These are phyloP conservation scores for Synergus umbraculus DNA, from an alignment of 2,888 invertebrate genomes.

Conservation along the genomic window DNA sequence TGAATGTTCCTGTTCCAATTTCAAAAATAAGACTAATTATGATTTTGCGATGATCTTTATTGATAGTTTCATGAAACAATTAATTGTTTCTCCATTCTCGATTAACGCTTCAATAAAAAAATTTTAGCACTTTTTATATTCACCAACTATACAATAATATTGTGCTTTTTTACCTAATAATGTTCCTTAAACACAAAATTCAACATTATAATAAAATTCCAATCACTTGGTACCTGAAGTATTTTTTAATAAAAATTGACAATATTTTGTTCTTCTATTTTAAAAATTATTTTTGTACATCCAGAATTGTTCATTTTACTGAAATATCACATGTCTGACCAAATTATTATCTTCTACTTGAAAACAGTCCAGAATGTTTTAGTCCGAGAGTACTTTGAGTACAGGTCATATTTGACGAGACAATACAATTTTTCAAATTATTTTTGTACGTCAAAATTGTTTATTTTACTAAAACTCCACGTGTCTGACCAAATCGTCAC, in stretches of 20 bases:
- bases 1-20: background rate
- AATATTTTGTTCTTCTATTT: background rate
- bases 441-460: background rate
- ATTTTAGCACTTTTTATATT: background rate
- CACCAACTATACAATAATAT: background rate
- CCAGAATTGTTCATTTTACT: background rate
- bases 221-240: background rate
- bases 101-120: background rate
- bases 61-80: background rate
- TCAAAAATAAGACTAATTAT: background rate
- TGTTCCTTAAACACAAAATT: background rate
- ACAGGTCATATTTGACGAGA: too few species aligned
- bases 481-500: background rate
- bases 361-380: background rate
- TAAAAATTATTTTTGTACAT: background rate
- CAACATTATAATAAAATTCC: background rate
- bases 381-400: background rate
- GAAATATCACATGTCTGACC: background rate
- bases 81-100: background rate
- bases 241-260: background rate
- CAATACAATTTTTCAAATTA: background rate
- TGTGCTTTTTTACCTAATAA: background rate
- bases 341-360: background rate
- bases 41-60: background rate
- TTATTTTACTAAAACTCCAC: background rate